Evolutionary conservation across 2,888 invertebrate species (phyloP), one percentile per base, ranked within the genome.

Genomic region (Laothoe populi): DNA sequence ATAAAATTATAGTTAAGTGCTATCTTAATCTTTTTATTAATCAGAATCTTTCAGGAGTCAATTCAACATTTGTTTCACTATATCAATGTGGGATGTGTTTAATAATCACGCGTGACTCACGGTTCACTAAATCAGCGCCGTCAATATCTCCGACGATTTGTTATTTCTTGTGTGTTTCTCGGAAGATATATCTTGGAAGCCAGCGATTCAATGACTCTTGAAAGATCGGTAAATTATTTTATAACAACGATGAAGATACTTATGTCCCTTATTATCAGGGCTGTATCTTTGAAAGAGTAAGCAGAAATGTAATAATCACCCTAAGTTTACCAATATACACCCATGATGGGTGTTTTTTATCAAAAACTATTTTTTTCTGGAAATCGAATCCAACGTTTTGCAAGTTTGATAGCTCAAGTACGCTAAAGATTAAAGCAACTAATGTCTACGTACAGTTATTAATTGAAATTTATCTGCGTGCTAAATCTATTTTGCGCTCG

Each of bases 111-210:
- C 31, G 53, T 53, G 31, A 53, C 8, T 49, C 53, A 35, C 19
- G 3, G 11, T 35, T 21, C 53, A 35, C 7, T 35, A 35, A 19
- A 53, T 53, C 35, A 49, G 31, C 16, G 16, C 10, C 2, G 3
- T 49, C n/a, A 8, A 26, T 49, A 35, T 31, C 35, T 26, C 35
- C 10, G 19, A 19, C 35, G 53, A 53, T 53, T 53, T 53, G 16
- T 10, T 8, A 19, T 44, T 16, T n/a, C 49, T 31, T n/a, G 48
- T 49, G 0, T n/a, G 7, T 53, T 19, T 53, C 31, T 53, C 19
- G 13, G 38, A 35, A 13, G 1, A 4, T 19, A 53, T 53, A 19
- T 53, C 4, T 19, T 31, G 19, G 53, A 16, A 31, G 31, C 31
- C 8, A 8, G 8, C 10, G 11, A 53, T 35, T 21, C 35, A 35